Evolutionary conservation across 2,797 vertebrate genomes (phyloP).

Genomic region (Gymnoscopelus braueri): DNA sequence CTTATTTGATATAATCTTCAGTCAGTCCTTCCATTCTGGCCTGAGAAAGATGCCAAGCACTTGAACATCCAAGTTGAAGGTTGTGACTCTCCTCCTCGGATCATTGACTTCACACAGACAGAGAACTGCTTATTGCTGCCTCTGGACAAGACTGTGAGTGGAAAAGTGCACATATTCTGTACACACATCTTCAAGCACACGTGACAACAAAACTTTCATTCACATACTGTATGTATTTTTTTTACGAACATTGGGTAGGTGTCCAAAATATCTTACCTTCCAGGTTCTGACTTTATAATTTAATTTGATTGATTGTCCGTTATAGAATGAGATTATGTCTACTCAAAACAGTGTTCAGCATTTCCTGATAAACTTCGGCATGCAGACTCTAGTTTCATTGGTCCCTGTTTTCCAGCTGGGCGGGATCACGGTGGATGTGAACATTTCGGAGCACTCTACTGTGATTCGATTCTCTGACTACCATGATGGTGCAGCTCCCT

Average conservation of each 20-base stretch:
- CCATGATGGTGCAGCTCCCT: conserved; percentile 92
- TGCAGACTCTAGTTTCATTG: neutral
- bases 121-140: conserved; percentile 92
- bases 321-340: neutral
- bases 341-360: neutral
- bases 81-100: conserved; percentile 81
- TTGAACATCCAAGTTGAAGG: conserved; percentile 89
- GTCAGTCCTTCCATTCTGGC: conserved; percentile 95
- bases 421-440: conserved; percentile 91
- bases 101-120: conserved; percentile 89
- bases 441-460: conserved; percentile 90
- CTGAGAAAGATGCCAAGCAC: conserved; percentile 86
- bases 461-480: conserved; percentile 94
- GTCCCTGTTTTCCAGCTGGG: conserved; percentile 82
- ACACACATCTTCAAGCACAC: conserved; percentile 4
- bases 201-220: too few relatives aligned
- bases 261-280: too few relatives aligned
- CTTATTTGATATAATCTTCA: conserved; percentile 55
- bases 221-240: too few relatives aligned
- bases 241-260: too few relatives aligned
- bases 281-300: too few relatives aligned
- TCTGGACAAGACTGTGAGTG: conserved; percentile 88
- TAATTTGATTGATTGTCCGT: neutral
- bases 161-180: neutral
- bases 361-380: neutral